phyloP scores from a whole-genome alignment of 2,113 vertebrate genomes.

The Hyperoodon ampullatus region DNA sequence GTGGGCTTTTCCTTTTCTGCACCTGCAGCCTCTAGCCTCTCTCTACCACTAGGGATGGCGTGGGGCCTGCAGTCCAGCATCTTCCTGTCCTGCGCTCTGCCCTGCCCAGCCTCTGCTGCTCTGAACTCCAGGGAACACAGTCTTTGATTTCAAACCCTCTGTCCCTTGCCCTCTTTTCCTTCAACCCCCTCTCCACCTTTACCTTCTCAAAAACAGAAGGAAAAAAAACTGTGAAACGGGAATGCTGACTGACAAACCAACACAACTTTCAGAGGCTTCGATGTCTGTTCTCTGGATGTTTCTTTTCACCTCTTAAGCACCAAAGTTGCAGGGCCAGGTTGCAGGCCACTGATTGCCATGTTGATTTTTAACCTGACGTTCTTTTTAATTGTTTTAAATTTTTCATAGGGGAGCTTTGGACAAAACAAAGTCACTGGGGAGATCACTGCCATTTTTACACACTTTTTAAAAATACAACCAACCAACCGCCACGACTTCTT shows the following conservation, averaged over 20 bases:
- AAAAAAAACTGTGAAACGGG: conserved; percentile 77
- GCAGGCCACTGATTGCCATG: conserved; percentile 85
- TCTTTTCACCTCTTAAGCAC: conserved; percentile 86
- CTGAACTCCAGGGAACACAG: background rate
- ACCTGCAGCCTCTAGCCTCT: background rate
- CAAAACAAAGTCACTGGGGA: conserved; percentile 81
- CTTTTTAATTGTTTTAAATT: conserved; percentile 86
- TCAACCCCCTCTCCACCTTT: background rate
- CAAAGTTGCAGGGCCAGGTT: conserved; percentile 88
- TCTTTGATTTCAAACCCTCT: background rate
- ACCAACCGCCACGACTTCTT: conserved; percentile 86
- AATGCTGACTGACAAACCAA: conserved; percentile 66
- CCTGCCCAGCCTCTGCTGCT: conserved; percentile 24
- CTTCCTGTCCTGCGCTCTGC: background rate
- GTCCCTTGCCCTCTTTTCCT: background rate
- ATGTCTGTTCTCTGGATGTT: conserved; percentile 69
- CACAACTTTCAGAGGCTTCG: conserved; percentile 54
- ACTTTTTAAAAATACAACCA: conserved; percentile 88
- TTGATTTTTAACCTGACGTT: conserved; percentile 81
- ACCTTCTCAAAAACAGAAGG: conserved; percentile 63
- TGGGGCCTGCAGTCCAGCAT: background rate
- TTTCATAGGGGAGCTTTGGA: conserved; percentile 88
- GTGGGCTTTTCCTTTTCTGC: background rate
- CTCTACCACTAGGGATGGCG: background rate
- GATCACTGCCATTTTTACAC: conserved; percentile 97